Evolutionary conservation across 2,888 invertebrate species (phyloP), one percentile per base, ranked within the genome.

Genomic region (Rhogogaster chlorosoma): DNA sequence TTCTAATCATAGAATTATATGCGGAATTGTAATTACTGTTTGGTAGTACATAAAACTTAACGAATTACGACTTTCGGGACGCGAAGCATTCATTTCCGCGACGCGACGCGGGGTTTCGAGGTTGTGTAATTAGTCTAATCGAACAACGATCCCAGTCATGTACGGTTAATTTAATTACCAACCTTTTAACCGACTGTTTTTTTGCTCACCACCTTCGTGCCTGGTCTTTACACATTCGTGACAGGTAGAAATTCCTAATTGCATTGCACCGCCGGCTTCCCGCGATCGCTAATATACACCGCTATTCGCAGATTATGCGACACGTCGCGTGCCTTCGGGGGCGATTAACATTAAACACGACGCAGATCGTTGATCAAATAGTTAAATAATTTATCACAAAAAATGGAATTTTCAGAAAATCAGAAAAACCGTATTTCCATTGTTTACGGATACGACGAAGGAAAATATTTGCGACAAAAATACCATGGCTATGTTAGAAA

Each of bases 71-170:
- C 12, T 61, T 61, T 26, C 26, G 12, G 61, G 26, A 22, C 26
- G 26, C 42, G 73, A 45, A 73, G 26, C 22, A 61, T 22, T 26
- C 26, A 12, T 26, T 42, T 73, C 26, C 42, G 22, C 26, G 22
- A 36, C 73, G 15, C 22, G 22, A 12, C 29, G 15, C 77, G 49
- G 77, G 29, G 42, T 61, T 49, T 12, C 36, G 22, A 22, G 36
- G 36, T 61, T n/a, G 5, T 80, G 80, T 80, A 80, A 80, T 80
- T 80, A 80, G 36, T n/a, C 57, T 80, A 80, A 80, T 61, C 80
- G 77, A 53, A 9, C 36, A 80, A 80, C 61, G 80, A 80, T 57
- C 80, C 49, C 77, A 73, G 71, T 73, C 71, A 22, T 73, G 80
- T 61, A 29, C 57, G 38, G 80, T 57, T 57, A 36, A 80, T 80